phyloP scores from a whole-genome alignment of 2,113 vertebrate species.

The Xiphophorus couchianus region DNA sequence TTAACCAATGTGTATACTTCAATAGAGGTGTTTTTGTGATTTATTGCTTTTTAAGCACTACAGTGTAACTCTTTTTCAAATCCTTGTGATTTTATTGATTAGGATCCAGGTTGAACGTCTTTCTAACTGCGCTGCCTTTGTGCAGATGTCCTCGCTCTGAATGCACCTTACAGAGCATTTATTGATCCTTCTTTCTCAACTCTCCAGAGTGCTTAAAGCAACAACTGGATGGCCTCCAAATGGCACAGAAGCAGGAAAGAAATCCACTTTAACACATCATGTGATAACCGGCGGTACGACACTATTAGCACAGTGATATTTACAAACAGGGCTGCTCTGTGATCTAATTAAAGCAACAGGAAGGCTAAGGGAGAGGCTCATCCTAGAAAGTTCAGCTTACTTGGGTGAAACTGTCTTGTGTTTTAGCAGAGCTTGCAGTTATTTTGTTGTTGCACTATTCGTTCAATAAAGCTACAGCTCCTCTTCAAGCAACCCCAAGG shows the following conservation, averaged over 20 bases:
- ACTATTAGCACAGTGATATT: conserved; percentile 22
- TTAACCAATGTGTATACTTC: background rate
- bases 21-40: background rate
- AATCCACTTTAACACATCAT: conserved; percentile 48
- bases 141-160: background rate
- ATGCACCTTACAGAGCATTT: background rate
- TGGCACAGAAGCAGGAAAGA: conserved; percentile 28
- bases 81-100: no score
- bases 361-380: conserved; percentile 10
- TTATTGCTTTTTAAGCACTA: background rate
- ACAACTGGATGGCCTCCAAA: conserved; percentile 25
- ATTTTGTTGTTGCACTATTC: conserved; percentile 3
- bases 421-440: background rate
- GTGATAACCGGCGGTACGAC: conserved; percentile 5
- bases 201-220: background rate
- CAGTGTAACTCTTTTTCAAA: background rate
- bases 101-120: background rate
- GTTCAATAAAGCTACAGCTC: background rate
- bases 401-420: background rate
- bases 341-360: conserved; percentile 50
- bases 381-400: conserved; percentile 8
- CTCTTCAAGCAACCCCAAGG: conserved; percentile 9
- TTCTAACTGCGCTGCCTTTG: background rate
- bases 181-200: background rate
- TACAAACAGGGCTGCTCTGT: conserved; percentile 12